Evolutionary conservation across 35 echinoderm and acorn worm genomes (phyloP).

Genomic region (Heliocidaris tuberculata): DNA sequence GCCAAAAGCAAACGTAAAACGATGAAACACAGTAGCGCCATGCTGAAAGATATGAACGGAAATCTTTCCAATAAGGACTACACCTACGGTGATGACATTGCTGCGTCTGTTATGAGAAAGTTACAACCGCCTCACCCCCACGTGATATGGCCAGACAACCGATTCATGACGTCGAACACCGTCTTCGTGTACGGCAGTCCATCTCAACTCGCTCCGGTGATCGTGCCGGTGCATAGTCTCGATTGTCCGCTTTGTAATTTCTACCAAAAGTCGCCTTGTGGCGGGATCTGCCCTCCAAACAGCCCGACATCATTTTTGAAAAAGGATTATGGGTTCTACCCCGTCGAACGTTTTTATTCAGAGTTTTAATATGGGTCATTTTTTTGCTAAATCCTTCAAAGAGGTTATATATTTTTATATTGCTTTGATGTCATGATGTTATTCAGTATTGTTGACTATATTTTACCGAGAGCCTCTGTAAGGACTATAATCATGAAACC

Average conservation of each 20-base stretch:
- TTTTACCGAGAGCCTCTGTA: not conserved
- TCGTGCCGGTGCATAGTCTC: slow-evolving; percentile 78
- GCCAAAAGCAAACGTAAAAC: not conserved
- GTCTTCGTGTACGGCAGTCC: slow-evolving; percentile 82
- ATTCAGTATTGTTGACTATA: not conserved
- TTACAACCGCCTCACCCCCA: slow-evolving; percentile 74
- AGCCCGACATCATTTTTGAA: slow-evolving; percentile 69
- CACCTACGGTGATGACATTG: slow-evolving; percentile 36
- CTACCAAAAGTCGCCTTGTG: slow-evolving; percentile 51
- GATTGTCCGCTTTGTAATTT: slow-evolving; percentile 83
- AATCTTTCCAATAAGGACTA: slow-evolving; percentile 2
- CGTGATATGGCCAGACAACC: slow-evolving; percentile 85
- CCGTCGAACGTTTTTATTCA: slow-evolving; percentile 63
- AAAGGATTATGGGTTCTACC: slow-evolving; percentile 88
- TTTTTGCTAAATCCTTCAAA: not conserved
- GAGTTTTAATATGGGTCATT: not conserved
- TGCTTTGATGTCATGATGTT: not conserved
- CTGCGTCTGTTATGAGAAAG: slow-evolving; percentile 56
- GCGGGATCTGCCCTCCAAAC: slow-evolving; percentile 76
- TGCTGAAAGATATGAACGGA: slow-evolving; percentile 46
- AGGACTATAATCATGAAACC: not conserved
- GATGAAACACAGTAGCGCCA: slow-evolving; percentile 24
- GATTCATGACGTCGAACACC: slow-evolving; percentile 60
- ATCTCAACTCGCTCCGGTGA: slow-evolving; percentile 68
- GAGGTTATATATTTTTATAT: not conserved